Percentiles rank a stretch among this genome's conserved stretches.
Evolutionary conservation across 2,113 vertebrate species (phyloP).

Genomic region (Tapirus terrestris): DNA sequence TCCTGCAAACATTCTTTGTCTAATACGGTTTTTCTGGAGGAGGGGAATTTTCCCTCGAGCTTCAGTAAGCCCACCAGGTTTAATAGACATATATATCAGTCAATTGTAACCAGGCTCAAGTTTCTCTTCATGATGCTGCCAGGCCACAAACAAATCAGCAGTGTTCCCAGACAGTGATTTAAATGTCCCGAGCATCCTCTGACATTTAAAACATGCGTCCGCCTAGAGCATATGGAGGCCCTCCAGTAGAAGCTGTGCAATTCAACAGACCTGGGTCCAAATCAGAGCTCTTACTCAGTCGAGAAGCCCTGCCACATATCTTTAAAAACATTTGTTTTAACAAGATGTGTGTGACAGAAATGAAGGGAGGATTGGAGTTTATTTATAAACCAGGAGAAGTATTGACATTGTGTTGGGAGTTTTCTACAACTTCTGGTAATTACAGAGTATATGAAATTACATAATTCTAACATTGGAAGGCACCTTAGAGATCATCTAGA

Average conservation of each 20-base stretch:
- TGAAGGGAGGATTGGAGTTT: neutral
- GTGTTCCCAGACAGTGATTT: neutral
- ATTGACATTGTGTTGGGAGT: neutral
- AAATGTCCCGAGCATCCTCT: neutral
- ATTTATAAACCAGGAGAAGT: neutral
- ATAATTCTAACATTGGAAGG: slow-evolving; percentile 24
- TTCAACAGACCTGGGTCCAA: neutral
- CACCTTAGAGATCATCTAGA: neutral
- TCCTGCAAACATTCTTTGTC: neutral
- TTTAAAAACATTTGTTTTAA: slow-evolving; percentile 36
- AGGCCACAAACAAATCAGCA: neutral
- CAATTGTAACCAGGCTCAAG: neutral
- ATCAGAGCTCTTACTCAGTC: neutral
- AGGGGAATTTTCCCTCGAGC: neutral
- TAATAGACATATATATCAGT: neutral
- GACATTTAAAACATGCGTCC: neutral
- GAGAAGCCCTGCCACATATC: neutral
- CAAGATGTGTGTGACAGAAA: slow-evolving; percentile 7
- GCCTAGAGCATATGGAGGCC: neutral
- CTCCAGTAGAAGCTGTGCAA: neutral
- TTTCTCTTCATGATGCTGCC: neutral
- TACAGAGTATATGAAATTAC: slow-evolving; percentile 30
- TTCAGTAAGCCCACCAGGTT: neutral
- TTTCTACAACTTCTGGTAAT: slow-evolving; percentile 40
- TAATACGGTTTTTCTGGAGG: neutral